Evolutionary conservation across 2,113 vertebrate genomes (phyloP), one percentile per base, ranked within the genome.

Genomic region (Festucalex cinctus): DNA sequence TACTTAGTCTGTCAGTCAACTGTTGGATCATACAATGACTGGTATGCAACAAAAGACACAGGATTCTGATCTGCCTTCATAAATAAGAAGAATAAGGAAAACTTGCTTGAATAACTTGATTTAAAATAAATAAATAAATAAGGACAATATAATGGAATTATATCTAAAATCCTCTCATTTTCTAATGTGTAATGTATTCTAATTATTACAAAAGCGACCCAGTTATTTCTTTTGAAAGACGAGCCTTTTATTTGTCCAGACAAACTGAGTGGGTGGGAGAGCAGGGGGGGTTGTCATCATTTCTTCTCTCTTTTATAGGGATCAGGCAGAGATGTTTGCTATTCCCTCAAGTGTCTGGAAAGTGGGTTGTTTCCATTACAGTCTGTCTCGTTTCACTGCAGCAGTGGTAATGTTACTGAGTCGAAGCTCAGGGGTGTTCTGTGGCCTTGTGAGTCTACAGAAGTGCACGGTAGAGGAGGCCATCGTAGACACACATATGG

Each of bases 311-410:
- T 78, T 86, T 89, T 89, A 85, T 79, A 69, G 74, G 67, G 62
- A 57, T 90, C 85, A 88, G 83, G 78, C 86, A 80, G 90, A 90
- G 85, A 80, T 86, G 81, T 86, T 90, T 78, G 71, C 69, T 90
- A 80, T 93, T 94, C 91, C 91, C 91, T 82, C 5, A 4, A 24
- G 89, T 91, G 91, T 94, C 93, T 95, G 92, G 89, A 87, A 91
- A 88, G 88, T 58, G 73, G 88, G 83, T 70, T 75, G 76, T 91
- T 92, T 90, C 86, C 86, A 73, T 71, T 89, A 88, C 77, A 24
- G 87, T 75, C 82, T 56, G 71, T 91, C 90, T 67, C 13, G 77
- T 89, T 90, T 89, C 78, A 65, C 75, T 75, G 85, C 81, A 73
- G 71, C 66, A 32, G 19, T n/a, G 75, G 66, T 66, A 9, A 88